A percentile compares a stretch with the other conserved stretches of the same genome.
These are phyloP conservation scores for Rhyacophila evoluta DNA, from an alignment of 2,888 invertebrate genomes.

Conservation along the genomic window DNA sequence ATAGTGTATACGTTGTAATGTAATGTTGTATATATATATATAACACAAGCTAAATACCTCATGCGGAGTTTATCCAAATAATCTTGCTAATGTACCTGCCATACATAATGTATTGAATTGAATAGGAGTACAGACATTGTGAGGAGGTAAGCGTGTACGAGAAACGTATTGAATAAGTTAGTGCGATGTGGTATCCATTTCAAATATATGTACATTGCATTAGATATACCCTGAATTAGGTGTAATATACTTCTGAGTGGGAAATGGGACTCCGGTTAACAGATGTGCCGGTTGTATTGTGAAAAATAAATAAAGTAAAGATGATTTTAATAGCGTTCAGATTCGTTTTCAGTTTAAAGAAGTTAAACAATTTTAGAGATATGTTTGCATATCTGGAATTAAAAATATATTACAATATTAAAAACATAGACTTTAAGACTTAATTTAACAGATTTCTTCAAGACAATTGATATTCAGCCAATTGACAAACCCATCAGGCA, in stretches of 20 bases:
- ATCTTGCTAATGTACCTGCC: conserved; percentile 53
- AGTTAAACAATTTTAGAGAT: no score
- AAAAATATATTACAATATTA: no score
- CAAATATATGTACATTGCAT: conserved; percentile 49
- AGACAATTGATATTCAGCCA: no score
- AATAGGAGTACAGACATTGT: conserved; percentile 47
- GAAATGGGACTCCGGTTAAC: neutral
- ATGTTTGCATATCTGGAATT: no score
- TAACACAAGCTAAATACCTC: neutral
- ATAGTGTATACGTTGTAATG: no score
- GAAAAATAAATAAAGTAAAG: neutral
- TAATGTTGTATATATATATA: no score
- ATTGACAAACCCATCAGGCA: no score
- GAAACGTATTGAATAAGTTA: conserved; percentile 53
- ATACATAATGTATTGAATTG: conserved; percentile 53
- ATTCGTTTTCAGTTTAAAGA: no score
- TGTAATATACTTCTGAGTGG: conserved; percentile 4
- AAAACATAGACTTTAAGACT: no score
- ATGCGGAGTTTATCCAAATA: conserved; percentile 42
- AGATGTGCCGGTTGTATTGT: neutral
- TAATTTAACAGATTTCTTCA: no score
- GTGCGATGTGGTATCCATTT: conserved; percentile 52
- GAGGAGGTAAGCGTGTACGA: conserved; percentile 44
- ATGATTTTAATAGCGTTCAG: neutral
- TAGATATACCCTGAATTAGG: conserved; percentile 45